Percentiles rank a stretch among this genome's conserved stretches.
phyloP scores from a whole-genome alignment of 2,888 invertebrate species.

The Smittia aterrima region DNA sequence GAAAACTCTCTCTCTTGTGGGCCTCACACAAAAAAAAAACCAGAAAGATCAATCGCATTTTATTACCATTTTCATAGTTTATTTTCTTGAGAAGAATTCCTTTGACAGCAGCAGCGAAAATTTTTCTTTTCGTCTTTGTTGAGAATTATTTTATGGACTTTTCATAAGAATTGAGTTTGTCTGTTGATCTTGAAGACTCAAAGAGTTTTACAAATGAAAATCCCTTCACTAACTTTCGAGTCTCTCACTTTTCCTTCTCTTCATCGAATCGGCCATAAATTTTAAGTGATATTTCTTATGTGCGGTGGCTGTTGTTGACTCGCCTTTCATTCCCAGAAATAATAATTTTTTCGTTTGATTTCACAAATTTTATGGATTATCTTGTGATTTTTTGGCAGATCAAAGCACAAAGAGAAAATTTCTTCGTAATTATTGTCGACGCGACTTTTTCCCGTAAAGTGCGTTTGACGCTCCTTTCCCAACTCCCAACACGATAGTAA shows the following conservation, averaged over 20 bases:
- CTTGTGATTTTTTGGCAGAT: slow-evolving; percentile 24
- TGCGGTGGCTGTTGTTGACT: slow-evolving; percentile 25
- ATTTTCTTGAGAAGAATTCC: background rate
- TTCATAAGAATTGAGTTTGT: too few species aligned
- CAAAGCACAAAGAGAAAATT: slow-evolving; percentile 8
- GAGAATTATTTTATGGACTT: background rate
- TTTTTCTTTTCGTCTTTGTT: background rate
- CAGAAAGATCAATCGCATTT: slow-evolving; percentile 31
- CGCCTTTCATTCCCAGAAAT: background rate
- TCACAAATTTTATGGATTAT: slow-evolving; percentile 34
- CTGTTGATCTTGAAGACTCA: too few species aligned
- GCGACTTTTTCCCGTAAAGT: background rate
- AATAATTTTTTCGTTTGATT: slow-evolving; percentile 33
- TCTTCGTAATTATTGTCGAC: background rate
- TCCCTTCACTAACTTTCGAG: too few species aligned
- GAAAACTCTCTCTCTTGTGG: background rate
- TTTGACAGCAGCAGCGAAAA: background rate
- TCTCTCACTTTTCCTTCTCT: background rate
- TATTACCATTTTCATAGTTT: slow-evolving; percentile 28
- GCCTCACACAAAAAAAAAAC: background rate
- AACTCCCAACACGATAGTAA: too few species aligned
- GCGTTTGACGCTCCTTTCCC: too few species aligned
- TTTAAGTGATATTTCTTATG: slow-evolving; percentile 40
- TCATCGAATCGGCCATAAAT: slow-evolving; percentile 36
- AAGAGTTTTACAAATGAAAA: background rate